Conservation (phyloP, 2,888 invertebrate genomes). For the Cephus sareptanus region DNA sequence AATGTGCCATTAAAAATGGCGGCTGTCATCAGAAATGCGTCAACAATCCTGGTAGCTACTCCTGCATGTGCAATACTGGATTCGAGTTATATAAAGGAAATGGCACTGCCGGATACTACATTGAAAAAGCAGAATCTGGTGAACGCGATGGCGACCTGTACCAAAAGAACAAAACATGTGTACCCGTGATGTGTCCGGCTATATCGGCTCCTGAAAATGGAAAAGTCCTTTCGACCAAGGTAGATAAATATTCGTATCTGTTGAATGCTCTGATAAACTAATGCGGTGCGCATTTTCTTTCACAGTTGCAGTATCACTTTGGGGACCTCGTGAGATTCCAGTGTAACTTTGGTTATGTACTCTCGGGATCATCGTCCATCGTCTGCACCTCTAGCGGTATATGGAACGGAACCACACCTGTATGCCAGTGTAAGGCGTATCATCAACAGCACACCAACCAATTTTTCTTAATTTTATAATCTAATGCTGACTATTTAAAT, state of each 20-base stretch:
- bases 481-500: background rate
- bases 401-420: constrained; percentile 95
- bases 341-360: constrained; percentile 93
- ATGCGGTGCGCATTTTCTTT: constrained; percentile 10
- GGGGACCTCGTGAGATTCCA: constrained; percentile 92
- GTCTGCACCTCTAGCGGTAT: constrained; percentile 89
- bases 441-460: no score
- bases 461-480: background rate
- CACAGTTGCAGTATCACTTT: constrained; percentile 81
- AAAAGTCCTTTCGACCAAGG: constrained; percentile 82
- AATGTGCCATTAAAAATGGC: constrained; percentile 87
- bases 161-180: constrained; percentile 94
- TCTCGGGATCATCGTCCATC: constrained; percentile 87
- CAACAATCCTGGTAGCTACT: constrained; percentile 87
- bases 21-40: constrained; percentile 95
- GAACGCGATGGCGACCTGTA: constrained; percentile 88
- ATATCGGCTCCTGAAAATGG: constrained; percentile 86
- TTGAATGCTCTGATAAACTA: background rate
- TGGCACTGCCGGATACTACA: constrained; percentile 88
- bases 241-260: constrained; percentile 28
- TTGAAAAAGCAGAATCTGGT: constrained; percentile 87
- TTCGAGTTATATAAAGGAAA: constrained; percentile 88
- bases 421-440: constrained; percentile 85
- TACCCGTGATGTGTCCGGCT: constrained; percentile 89
- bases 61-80: constrained; percentile 91